Conservation (phyloP, 2,888 invertebrate species). For the Cotesia congregata region DNA sequence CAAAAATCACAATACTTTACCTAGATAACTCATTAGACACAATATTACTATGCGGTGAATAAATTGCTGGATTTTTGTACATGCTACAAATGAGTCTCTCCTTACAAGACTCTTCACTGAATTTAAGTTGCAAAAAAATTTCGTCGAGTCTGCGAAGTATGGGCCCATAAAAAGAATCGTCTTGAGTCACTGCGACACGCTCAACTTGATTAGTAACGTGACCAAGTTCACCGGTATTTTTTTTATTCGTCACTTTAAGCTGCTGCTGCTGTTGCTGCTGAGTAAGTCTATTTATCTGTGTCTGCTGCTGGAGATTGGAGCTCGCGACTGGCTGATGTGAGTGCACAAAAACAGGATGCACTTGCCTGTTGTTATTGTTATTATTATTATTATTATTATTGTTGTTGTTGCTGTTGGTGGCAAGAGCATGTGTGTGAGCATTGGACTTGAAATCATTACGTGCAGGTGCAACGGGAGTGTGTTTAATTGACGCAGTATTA, state of each 20-base stretch:
- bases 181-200: constrained; percentile 43
- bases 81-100: constrained; percentile 87
- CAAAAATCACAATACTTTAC: constrained; percentile 72
- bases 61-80: constrained; percentile 86
- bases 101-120: constrained; percentile 80
- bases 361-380: constrained; percentile 29
- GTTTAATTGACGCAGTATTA: constrained; percentile 17
- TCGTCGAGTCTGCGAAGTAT: constrained; percentile 84
- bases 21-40: constrained; percentile 90
- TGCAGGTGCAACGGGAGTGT: constrained; percentile 10
- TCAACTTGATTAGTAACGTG: constrained; percentile 36
- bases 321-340: background rate
- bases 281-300: constrained; percentile 30
- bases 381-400: constrained; percentile 1
- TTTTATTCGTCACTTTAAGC: background rate
- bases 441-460: background rate
- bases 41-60: constrained; percentile 88
- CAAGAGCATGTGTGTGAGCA: background rate
- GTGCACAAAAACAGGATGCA: constrained; percentile 42
- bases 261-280: constrained; percentile 28
- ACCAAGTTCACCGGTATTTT: background rate
- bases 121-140: constrained; percentile 80
- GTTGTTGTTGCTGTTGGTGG: constrained; percentile 28
- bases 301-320: background rate
- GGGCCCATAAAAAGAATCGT: constrained; percentile 80